Base-by-base conservation (phyloP, 2,888 invertebrate species). In the Sinhomidia bicolor region DNA sequence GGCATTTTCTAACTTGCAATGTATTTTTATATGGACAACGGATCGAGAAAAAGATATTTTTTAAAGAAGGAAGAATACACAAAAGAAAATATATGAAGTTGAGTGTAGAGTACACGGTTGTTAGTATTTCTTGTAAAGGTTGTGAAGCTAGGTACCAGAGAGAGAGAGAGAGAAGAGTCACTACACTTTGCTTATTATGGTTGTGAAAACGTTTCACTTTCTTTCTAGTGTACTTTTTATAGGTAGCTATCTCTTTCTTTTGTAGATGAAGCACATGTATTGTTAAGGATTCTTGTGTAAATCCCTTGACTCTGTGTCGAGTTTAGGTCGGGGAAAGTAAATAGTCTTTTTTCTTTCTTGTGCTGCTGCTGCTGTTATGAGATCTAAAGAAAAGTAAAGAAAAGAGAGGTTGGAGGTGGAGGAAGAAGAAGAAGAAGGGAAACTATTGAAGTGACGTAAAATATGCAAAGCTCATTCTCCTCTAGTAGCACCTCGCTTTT, bases 401-500 rank as follows among this genome's bases (percentile, higher is more conserved):
- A n/a, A n/a, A n/a, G n/a, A n/a, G n/a, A n/a, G n/a, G n/a, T n/a
- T n/a, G n/a, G n/a, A n/a, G n/a, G n/a, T n/a, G n/a, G 20, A 54
- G 20, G n/a, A n/a, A n/a, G n/a, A n/a, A 62, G 62, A 62, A n/a
- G 12, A 32, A 68, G 44, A 82, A 74, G 62, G 41, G 62, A 82
- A 74, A 82, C 68, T 82, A 68, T 82, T 51, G 51, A 78, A 78
- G 80, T 79, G 80, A 86, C 51, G 80, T 86, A 80, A 86, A 86
- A 86, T 86, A 86, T 86, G 80, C 85, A 85, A 85, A 85, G 78
- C 79, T 65, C 68, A 85, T 85, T 85, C 62, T 65, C 51, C 68
- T 17, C n/a, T n/a, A n/a, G n/a, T n/a, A 68, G 68, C 68, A 68
- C 68, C 68, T 41, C 57, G 20, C 60, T 74, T 82, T 82, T 82